Evolutionary conservation across 2,113 vertebrate genomes (phyloP).

Genomic region (Siphamia tubifer): DNA sequence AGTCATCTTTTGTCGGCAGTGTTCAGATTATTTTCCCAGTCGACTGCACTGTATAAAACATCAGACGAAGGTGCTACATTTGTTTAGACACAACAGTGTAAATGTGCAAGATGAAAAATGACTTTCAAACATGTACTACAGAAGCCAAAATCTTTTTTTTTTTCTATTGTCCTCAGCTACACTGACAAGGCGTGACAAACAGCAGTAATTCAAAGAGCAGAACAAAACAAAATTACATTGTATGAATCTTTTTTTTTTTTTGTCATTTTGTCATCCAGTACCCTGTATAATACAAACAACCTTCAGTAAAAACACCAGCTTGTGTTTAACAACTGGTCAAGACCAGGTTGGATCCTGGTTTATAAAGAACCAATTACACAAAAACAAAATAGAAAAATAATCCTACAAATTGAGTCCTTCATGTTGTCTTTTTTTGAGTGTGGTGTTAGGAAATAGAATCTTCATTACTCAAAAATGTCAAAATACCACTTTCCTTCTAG

Average conservation of each 20-base stretch:
- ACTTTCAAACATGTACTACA: constrained; percentile 32
- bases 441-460: not conserved
- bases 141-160: constrained; percentile 25
- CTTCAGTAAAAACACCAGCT: constrained; percentile 1
- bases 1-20: constrained; percentile 14
- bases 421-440: not conserved
- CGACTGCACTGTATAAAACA: constrained; percentile 58
- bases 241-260: constrained; percentile 1
- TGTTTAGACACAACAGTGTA: constrained; percentile 59
- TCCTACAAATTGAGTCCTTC: constrained; percentile 28
- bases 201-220: constrained; percentile 16
- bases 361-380: constrained; percentile 42
- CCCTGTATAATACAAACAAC: constrained; percentile 36
- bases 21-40: constrained; percentile 8
- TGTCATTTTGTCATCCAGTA: constrained; percentile 25
- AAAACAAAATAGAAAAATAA: constrained; percentile 70
- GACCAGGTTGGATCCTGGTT: constrained; percentile 21
- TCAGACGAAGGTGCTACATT: constrained; percentile 43
- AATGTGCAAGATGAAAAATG: constrained; percentile 50
- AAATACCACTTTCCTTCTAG: not conserved
- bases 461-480: not conserved
- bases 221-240: constrained; percentile 36
- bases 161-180: constrained; percentile 20
- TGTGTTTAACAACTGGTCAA: constrained; percentile 2
- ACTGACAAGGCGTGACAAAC: constrained; percentile 60